Evolutionary conservation across 2,113 vertebrate genomes (phyloP).

Genomic region (Bothrops jararaca): DNA sequence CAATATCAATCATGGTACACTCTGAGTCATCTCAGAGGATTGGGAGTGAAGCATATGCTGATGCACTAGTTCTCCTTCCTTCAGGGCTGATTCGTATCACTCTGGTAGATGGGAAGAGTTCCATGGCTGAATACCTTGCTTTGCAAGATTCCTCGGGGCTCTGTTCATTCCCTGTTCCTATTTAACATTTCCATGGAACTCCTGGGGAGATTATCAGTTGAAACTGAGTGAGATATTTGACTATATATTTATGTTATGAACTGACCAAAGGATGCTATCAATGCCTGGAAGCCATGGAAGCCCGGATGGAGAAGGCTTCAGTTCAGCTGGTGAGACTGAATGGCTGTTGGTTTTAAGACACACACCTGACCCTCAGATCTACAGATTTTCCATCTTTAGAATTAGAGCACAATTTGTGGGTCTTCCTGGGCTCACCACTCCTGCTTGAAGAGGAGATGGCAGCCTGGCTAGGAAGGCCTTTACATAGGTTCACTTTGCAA

Average conservation of each 20-base stretch:
- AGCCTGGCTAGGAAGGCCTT: background rate
- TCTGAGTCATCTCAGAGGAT: background rate
- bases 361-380: background rate
- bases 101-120: background rate
- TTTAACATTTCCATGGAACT: background rate
- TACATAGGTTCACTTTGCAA: background rate
- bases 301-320: background rate
- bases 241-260: background rate
- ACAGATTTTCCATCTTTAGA: background rate
- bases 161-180: background rate
- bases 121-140: background rate
- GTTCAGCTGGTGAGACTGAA: background rate
- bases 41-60: background rate
- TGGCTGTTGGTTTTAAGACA: background rate
- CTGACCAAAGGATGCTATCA: background rate
- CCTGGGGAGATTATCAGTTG: background rate
- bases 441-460: background rate
- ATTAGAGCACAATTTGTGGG: background rate
- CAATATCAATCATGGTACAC: background rate
- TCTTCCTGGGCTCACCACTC: background rate
- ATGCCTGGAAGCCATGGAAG: background rate
- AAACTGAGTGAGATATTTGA: background rate
- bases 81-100: background rate
- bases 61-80: background rate
- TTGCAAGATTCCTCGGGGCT: background rate